Evolutionary conservation across 2,888 invertebrate species (phyloP).

Genomic region (Macaria liturata): DNA sequence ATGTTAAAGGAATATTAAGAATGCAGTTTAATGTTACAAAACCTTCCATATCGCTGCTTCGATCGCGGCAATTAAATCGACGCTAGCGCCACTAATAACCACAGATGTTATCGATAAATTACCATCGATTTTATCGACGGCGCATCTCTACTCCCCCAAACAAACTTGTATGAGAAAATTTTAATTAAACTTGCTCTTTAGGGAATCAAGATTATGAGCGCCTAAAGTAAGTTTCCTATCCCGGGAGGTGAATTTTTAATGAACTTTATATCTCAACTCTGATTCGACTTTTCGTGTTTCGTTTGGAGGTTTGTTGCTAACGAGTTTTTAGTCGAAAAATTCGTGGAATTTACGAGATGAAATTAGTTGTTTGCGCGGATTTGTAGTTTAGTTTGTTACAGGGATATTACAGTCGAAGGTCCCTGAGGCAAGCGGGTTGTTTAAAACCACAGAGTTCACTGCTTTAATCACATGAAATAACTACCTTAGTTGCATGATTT

Average conservation of each 20-base stretch:
- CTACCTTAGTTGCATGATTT: no score
- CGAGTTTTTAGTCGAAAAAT: slow-evolving; percentile 21
- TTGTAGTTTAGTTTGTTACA: background rate
- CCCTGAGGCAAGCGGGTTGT: no score
- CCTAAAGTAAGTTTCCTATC: slow-evolving; percentile 33
- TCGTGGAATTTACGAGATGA: background rate
- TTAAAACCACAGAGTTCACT: no score
- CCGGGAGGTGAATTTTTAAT: slow-evolving; percentile 37
- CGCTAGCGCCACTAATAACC: slow-evolving; percentile 2
- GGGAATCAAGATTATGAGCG: slow-evolving; percentile 39
- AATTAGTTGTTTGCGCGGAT: background rate
- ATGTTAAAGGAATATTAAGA: no score
- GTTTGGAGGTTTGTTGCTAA: slow-evolving; percentile 26
- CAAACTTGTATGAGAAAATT: slow-evolving; percentile 28
- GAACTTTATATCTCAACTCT: slow-evolving; percentile 32
- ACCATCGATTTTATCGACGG: slow-evolving; percentile 3
- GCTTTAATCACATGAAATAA: no score
- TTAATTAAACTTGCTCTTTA: slow-evolving; percentile 38
- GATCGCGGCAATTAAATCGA: slow-evolving; percentile 1
- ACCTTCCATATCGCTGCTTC: no score
- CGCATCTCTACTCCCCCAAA: slow-evolving; percentile 5
- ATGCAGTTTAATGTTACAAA: no score
- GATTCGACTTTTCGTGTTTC: slow-evolving; percentile 32
- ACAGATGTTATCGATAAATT: slow-evolving; percentile 8
- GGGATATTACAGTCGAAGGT: no score